Evolutionary conservation across 92 coral and sea anemone genomes (phyloP).

Genomic region (Epizoanthus ramosus): DNA sequence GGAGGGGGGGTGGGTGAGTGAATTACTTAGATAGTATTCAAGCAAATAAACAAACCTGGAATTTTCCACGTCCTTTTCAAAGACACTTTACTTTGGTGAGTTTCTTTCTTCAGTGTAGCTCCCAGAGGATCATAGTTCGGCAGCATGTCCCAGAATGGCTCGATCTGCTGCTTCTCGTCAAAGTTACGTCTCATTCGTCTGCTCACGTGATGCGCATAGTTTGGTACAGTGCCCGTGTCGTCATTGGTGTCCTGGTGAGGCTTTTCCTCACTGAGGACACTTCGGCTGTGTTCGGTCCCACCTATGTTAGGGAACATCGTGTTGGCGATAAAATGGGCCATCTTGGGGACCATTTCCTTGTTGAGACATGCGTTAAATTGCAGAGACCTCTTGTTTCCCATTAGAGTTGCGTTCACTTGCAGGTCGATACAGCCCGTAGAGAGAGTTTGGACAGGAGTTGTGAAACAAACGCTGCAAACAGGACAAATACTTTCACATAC

Average conservation of each 20-base stretch:
- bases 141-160: constrained; percentile 93
- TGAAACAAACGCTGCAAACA: constrained; percentile 46
- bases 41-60: constrained; percentile 68
- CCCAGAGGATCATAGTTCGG: constrained; percentile 78
- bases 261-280: constrained; percentile 71
- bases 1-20: too few relatives aligned
- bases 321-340: constrained; percentile 87
- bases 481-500: neutral
- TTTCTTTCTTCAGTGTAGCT: constrained; percentile 60
- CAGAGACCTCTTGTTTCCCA: constrained; percentile 64
- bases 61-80: constrained; percentile 96
- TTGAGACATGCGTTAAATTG: constrained; percentile 86
- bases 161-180: constrained; percentile 63
- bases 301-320: constrained; percentile 84
- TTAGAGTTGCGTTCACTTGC: constrained; percentile 75
- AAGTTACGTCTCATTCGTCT: constrained; percentile 19
- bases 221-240: constrained; percentile 4
- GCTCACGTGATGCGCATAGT: constrained; percentile 18
- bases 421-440: constrained; percentile 87
- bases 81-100: constrained; percentile 63
- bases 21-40: neutral
- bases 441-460: constrained; percentile 81
- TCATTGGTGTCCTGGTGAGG: constrained; percentile 17
- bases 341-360: constrained; percentile 82
- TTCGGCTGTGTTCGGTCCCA: constrained; percentile 57